Evolutionary conservation across 2,113 vertebrate species (phyloP).

Genomic region (Actinemys pallida): DNA sequence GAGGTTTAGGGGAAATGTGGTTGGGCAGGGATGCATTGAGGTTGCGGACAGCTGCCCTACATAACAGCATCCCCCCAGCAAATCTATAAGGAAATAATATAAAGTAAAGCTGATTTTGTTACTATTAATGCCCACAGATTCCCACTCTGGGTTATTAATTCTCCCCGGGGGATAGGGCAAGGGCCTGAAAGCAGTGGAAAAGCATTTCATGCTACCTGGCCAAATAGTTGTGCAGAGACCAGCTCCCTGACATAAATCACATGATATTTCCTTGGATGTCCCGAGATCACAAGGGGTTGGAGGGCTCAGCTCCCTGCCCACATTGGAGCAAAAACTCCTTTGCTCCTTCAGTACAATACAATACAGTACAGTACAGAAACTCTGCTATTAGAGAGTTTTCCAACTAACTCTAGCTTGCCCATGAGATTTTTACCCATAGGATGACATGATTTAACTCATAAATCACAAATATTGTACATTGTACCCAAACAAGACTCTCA

Average conservation of each 20-base stretch:
- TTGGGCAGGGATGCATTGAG: not conserved
- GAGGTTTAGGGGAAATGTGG: not conserved
- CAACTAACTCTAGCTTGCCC: not conserved
- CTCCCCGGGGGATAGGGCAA: rapidly evolving
- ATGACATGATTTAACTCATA: not conserved
- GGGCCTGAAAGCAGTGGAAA: not conserved
- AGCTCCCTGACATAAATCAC: not conserved
- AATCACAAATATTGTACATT: not conserved
- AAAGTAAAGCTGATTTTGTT: not conserved
- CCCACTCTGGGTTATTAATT: not conserved
- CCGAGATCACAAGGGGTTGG: not conserved
- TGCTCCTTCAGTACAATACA: not conserved
- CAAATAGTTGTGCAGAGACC: not conserved
- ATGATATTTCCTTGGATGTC: not conserved
- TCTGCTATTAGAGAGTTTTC: not conserved
- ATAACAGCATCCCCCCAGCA: not conserved
- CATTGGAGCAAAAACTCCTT: rapidly evolving
- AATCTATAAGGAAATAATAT: not conserved
- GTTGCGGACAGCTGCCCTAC: not conserved
- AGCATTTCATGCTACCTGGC: not conserved
- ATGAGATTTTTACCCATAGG: not conserved
- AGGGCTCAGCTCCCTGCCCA: not conserved
- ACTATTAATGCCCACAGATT: not conserved
- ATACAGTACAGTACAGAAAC: not conserved
- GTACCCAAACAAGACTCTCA: not conserved